Conservation (phyloP, 1,140 invertebrate genomes). For the Aethina tumida region DNA sequence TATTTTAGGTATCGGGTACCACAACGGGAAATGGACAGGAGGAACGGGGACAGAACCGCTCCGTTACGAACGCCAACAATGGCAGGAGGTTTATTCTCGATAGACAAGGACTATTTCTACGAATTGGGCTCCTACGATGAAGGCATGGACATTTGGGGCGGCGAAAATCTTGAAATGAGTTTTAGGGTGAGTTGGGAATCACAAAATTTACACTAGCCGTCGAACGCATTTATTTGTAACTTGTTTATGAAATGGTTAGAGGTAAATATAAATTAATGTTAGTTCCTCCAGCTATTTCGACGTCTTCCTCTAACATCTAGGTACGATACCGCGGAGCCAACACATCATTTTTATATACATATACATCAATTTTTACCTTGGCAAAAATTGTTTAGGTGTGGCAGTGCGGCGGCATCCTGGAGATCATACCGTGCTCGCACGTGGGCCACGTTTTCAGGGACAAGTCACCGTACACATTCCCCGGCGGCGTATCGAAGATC, state of each 20-base stretch:
- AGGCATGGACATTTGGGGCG: conserved; percentile 99
- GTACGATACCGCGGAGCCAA: no score
- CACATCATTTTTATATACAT: no score
- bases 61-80: conserved; percentile 93
- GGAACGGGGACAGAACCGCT: conserved; percentile 79
- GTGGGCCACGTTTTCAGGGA: conserved; percentile 98
- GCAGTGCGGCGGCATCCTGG: conserved; percentile 93
- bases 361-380: no score
- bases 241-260: no score
- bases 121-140: conserved; percentile 95
- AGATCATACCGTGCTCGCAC: conserved; percentile 93
- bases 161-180: conserved; percentile 98
- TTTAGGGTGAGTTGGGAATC: conserved; percentile 84
- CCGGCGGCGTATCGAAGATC: conserved; percentile 93
- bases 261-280: no score
- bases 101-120: conserved; percentile 94
- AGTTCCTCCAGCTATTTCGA: no score
- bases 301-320: no score
- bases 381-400: conserved; percentile 89
- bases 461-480: conserved; percentile 98
- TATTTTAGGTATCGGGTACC: conserved; percentile 82
- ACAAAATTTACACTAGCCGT: no score
- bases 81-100: conserved; percentile 97
- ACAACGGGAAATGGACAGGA: conserved; percentile 84
- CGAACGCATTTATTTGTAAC: no score